Evolutionary conservation across 2,797 vertebrate species (phyloP).

Genomic region (Lutjanus argentimaculatus): DNA sequence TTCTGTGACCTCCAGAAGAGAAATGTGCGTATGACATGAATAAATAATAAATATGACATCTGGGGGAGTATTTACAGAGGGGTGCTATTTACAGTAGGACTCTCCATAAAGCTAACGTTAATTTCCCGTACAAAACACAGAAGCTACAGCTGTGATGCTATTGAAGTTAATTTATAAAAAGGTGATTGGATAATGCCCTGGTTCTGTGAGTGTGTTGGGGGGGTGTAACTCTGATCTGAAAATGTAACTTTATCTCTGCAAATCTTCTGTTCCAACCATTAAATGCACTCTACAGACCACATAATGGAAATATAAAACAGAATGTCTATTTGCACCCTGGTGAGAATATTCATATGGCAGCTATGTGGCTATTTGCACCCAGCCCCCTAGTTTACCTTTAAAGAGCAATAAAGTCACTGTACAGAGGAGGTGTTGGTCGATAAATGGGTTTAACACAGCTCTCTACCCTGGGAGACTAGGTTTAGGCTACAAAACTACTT

Average conservation of each 20-base stretch:
- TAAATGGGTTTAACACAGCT: too few species aligned
- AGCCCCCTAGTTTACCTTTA: too few species aligned
- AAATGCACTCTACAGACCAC: neutral
- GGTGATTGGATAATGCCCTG: constrained; percentile 71
- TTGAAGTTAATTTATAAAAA: constrained; percentile 33
- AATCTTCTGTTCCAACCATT: too few species aligned
- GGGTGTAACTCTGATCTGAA: too few species aligned
- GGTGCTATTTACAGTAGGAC: constrained; percentile 62
- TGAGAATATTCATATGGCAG: too few species aligned
- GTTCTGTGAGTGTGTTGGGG: constrained; percentile 16
- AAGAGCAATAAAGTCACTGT: too few species aligned
- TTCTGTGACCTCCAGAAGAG: constrained; percentile 61
- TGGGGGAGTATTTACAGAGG: constrained; percentile 76
- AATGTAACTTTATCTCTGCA: too few species aligned
- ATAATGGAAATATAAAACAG: neutral
- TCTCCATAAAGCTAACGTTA: constrained; percentile 55
- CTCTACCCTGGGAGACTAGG: too few species aligned
- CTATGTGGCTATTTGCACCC: too few species aligned
- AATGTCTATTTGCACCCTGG: too few species aligned
- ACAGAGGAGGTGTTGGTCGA: too few species aligned
- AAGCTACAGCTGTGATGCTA: constrained; percentile 55
- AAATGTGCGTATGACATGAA: constrained; percentile 79
- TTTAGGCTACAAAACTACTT: too few species aligned
- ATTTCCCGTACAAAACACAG: constrained; percentile 57
- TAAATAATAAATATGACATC: constrained; percentile 85